Base-by-base conservation (phyloP, 2,113 vertebrate species). In the Alethe castanea region DNA sequence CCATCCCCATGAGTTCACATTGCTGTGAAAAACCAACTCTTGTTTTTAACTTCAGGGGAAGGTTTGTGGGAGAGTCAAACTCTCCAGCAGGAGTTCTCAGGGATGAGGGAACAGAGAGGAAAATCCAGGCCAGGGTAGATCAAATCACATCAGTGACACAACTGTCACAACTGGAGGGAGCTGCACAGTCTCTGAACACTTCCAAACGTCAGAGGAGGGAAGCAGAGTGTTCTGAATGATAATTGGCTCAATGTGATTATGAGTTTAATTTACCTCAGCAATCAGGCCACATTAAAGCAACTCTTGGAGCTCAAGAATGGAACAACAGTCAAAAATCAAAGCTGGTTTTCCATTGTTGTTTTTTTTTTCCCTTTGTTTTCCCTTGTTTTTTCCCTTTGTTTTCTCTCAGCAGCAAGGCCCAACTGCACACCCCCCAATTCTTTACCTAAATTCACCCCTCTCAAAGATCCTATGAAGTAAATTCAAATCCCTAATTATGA, bases 341-440 rank as follows among this genome's bases (percentile, higher is more conserved):
- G 64, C 61, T 74, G 62, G 12, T 90, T 60, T 65, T 38, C n/a
- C n/a, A 10, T 4, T 5, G 13, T 2, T 20, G n/a, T 50, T 19
- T 67, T 47, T 3, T 20, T 40, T 28, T 28, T 8, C 67, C 19
- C 1, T 65, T 65, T 59, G 19, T 62, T 81, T 91, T 33, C 80
- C 56, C 22, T 2, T 22, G 20, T 47, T 22, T 47, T 22, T 25
- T 59, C 40, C 40, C 6, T 40, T 66, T 44, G 15, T 64, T 82
- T 90, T 28, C 77, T 48, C 23, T 2, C 71, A 52, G 82, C 66
- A 72, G 66, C 53, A 25, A 65, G 81, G 42, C 33, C 5, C 1
- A 20, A 47, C 42, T 1, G 22, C 4, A 1, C 4, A 36, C 7
- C 2, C 11, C 17, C 8, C 19, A 3, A 1, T 38, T n/a, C 12